Percentiles rank a stretch among this genome's conserved stretches.
phyloP scores from a whole-genome alignment of 2,888 invertebrate species.

The Rhagium mordax region DNA sequence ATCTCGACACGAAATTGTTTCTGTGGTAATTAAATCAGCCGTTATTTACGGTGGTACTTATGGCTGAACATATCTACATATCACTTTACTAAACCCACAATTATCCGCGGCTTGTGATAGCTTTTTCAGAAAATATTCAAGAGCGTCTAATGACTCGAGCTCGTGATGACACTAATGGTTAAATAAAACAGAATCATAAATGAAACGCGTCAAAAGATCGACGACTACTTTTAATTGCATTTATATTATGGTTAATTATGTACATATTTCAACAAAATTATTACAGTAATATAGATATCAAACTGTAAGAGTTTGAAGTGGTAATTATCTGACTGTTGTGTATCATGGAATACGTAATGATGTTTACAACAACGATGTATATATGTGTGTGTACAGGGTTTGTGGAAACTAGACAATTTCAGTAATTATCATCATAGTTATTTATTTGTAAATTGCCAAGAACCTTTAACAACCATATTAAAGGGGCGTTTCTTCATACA shows the following conservation, averaged over 20 bases:
- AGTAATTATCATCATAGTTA: too few relatives aligned
- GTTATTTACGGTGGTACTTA: conserved; percentile 31
- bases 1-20: conserved; percentile 17
- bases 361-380: not conserved
- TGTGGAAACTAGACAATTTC: too few relatives aligned
- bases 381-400: too few relatives aligned
- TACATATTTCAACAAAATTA: not conserved
- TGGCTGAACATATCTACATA: conserved; percentile 10
- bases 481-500: too few relatives aligned
- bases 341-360: not conserved
- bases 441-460: too few relatives aligned
- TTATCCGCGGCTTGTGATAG: conserved; percentile 13
- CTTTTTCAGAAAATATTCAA: conserved; percentile 22
- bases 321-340: not conserved
- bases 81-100: conserved; percentile 19
- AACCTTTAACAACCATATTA: too few relatives aligned
- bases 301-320: not conserved
- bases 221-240: not conserved
- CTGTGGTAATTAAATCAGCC: conserved; percentile 16
- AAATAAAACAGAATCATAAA: conserved; percentile 15
- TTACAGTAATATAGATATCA: conserved; percentile 10
- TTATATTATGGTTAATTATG: conserved; percentile 8
- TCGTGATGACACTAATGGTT: conserved; percentile 30
- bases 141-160: conserved; percentile 9
- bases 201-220: conserved; percentile 10